Base-by-base conservation (phyloP, 1,140 invertebrate genomes). In the Neodiprion fabricii region DNA sequence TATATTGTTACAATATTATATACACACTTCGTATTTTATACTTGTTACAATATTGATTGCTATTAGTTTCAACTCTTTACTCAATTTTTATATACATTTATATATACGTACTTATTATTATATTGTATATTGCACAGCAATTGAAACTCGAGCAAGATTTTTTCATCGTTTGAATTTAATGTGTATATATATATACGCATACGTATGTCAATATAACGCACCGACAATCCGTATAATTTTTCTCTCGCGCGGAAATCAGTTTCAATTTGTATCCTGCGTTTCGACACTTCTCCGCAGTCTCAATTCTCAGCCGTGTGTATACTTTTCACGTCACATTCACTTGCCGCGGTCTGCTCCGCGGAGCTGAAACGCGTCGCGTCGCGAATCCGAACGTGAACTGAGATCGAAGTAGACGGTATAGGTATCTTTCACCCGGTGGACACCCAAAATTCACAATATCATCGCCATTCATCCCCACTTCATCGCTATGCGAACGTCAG, bases 381-480 rank as follows among this genome's bases (percentile, higher is more conserved):
- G 53, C 53, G 53, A 61, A 61, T 61, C 53, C 5, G 28, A 40
- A 40, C 28, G 1, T 40, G 53, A 61, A 61, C 11, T 9, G 53
- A 40, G 28, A 40, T 9, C 53, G n/a, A 61, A 12, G 17, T 21
- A 21, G 53, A 61, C 53, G 8, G 53, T 53, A 53, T 11, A 10
- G n/a, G 10, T 53, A 11, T 53, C 50, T 11, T 53, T 14, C 50
- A 10, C 50, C 50, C 14, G 17, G 17, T 21, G 28, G 28, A 11
- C 53, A 12, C 53, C 53, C 4, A 61, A 61, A 61, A 61, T 12
- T 61, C 53, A 61, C 53, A 11, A 61, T 61, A 17, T 17, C 78
- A 81, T 78, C 78, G 79, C 79, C 80, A 81, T 81, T 81, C 78
- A 81, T 81, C 75, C 7, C 76, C 75, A 77, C 75, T 77, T 77